These are phyloP conservation scores for Aplocera efformata DNA, from an alignment of 2,888 invertebrate genomes.

Conservation along the genomic window DNA sequence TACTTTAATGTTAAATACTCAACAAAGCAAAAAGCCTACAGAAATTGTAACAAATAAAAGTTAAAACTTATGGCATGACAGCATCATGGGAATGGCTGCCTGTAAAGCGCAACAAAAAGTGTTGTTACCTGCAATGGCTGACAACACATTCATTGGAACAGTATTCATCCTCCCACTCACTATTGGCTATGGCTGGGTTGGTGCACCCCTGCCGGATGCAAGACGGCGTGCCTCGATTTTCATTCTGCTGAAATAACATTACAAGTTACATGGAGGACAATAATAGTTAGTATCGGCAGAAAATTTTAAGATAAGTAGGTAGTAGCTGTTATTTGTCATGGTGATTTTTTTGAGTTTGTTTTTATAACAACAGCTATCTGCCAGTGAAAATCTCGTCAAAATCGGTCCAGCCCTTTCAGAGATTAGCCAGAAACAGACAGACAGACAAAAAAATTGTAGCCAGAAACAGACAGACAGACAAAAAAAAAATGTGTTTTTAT, in stretches of 20 bases:
- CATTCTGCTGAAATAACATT: slow-evolving; percentile 58
- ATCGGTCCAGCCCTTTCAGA: no score
- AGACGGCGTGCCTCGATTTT: slow-evolving; percentile 73
- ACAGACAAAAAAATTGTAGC: no score
- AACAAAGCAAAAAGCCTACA: not conserved
- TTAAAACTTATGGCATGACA: not conserved
- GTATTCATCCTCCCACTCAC: slow-evolving; percentile 98
- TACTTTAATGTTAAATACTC: not conserved
- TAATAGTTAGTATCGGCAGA: no score
- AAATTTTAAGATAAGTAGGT: no score
- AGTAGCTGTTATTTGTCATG: no score
- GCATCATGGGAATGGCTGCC: not conserved
- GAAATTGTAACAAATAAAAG: not conserved
- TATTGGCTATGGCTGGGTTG: slow-evolving; percentile 93
- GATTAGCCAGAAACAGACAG: no score
- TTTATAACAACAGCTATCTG: no score
- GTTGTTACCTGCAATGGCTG: slow-evolving; percentile 90
- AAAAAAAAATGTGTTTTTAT: no score
- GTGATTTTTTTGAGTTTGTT: no score
- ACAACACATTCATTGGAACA: slow-evolving; percentile 98
- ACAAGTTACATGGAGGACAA: slow-evolving; percentile 4
- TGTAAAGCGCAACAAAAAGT: slow-evolving; percentile 2
- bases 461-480: no score
- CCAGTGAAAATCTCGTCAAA: no score
- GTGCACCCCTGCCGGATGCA: slow-evolving; percentile 95